A percentile compares a stretch with the other conserved stretches of the same genome.
Evolutionary conservation across 2,113 vertebrate genomes (phyloP).

Genomic region (Pardalotus punctatus): DNA sequence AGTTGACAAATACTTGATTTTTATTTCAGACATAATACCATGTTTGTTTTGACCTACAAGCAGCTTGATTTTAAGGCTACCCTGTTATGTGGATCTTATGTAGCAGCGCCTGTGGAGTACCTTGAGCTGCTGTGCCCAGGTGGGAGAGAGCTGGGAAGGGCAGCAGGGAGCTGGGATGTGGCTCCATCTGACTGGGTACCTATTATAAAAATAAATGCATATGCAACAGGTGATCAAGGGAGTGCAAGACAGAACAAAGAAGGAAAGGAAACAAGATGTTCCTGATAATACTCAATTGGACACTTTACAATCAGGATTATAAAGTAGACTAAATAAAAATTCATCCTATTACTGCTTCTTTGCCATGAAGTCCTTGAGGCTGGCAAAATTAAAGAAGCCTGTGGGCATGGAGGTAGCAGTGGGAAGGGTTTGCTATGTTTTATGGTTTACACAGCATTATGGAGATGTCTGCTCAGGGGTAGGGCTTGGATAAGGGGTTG

Average conservation of each 20-base stretch:
- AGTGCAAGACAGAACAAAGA: not conserved
- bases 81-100: not conserved
- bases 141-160: not conserved
- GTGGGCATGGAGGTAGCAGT: not conserved
- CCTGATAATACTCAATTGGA: rapidly evolving
- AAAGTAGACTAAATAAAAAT: not conserved
- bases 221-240: not conserved
- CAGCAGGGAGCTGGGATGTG: not conserved
- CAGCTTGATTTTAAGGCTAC: not conserved
- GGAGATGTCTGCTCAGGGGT: not conserved
- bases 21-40: not conserved
- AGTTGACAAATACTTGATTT: not conserved
- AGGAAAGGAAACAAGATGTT: not conserved
- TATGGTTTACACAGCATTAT: rapidly evolving
- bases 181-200: not conserved
- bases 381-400: not conserved
- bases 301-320: not conserved
- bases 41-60: not conserved
- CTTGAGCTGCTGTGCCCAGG: not conserved
- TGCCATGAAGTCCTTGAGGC: not conserved
- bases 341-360: not conserved
- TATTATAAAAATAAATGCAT: not conserved
- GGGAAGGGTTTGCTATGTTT: not conserved
- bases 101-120: not conserved
- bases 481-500: not conserved